Conservation (phyloP, 2,113 vertebrate genomes). For the Alexandromys fortis region DNA sequence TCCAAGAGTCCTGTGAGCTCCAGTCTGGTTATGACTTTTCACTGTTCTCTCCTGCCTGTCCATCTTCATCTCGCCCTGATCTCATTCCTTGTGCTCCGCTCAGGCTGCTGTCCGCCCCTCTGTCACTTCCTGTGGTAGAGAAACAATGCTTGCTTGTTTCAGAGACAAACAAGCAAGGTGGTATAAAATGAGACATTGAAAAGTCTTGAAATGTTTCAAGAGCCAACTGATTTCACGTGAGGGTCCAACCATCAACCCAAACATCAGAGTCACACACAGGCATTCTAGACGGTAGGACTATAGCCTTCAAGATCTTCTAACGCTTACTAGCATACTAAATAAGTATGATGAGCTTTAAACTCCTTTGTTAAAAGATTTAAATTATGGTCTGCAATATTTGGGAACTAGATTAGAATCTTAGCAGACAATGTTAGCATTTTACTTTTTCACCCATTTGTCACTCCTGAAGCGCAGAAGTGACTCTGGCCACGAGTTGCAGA, state of each 20-base stretch:
- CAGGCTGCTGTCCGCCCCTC: neutral
- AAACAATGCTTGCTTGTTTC: neutral
- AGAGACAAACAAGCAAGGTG: neutral
- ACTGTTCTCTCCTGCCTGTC: fast-evolving
- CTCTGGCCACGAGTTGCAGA: neutral
- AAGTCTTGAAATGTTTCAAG: neutral
- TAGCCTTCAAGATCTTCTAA: neutral
- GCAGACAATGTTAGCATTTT: neutral
- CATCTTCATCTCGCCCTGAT: neutral
- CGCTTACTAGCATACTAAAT: fast-evolving
- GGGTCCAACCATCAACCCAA: neutral
- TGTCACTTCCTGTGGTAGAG: neutral
- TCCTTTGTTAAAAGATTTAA: neutral
- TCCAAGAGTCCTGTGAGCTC: neutral
- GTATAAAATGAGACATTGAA: neutral
- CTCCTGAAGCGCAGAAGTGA: neutral
- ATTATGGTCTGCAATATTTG: neutral
- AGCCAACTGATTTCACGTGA: neutral
- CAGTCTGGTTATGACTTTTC: neutral
- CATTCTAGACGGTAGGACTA: neutral
- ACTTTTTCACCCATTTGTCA: neutral
- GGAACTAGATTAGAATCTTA: neutral
- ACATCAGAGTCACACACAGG: fast-evolving
- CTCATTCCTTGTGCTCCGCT: fast-evolving
- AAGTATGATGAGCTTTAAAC: neutral